Conservation (phyloP, 1,140 invertebrate genomes). For the Bombus confusus region DNA sequence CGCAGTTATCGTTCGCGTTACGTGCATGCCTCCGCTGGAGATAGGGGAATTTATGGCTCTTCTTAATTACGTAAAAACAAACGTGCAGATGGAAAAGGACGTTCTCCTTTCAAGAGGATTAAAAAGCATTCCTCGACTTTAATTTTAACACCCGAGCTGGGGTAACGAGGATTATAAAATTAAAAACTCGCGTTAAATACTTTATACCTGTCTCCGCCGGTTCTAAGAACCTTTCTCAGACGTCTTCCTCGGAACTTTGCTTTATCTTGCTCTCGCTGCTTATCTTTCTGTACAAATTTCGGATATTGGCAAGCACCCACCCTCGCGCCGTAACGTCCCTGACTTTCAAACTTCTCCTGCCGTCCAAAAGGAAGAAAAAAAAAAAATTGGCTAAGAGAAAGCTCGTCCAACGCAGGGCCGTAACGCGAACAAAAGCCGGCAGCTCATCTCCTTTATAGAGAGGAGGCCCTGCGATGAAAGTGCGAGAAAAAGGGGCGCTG, state of each 20-base stretch:
- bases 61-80: constrained; percentile 35
- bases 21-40: background rate
- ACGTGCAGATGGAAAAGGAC: background rate
- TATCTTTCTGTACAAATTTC: background rate
- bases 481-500: constrained; percentile 16
- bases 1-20: constrained; percentile 23
- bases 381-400: background rate
- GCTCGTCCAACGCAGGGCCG: constrained; percentile 17
- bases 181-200: background rate
- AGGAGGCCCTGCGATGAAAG: background rate
- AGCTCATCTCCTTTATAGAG: constrained; percentile 4
- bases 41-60: constrained; percentile 35
- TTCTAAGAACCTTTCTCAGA: too few species aligned
- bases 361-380: too few species aligned
- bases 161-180: too few species aligned
- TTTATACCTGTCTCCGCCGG: too few species aligned
- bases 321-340: background rate
- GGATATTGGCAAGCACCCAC: background rate
- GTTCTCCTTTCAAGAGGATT: background rate
- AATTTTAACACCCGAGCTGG: too few species aligned
- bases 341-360: constrained; percentile 12
- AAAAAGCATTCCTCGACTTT: too few species aligned
- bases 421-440: constrained; percentile 8
- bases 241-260: too few species aligned
- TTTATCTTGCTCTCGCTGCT: too few species aligned